These are phyloP conservation scores for Cosmorhoe ocellata DNA, from an alignment of 2,888 invertebrate genomes.

Conservation along the genomic window DNA sequence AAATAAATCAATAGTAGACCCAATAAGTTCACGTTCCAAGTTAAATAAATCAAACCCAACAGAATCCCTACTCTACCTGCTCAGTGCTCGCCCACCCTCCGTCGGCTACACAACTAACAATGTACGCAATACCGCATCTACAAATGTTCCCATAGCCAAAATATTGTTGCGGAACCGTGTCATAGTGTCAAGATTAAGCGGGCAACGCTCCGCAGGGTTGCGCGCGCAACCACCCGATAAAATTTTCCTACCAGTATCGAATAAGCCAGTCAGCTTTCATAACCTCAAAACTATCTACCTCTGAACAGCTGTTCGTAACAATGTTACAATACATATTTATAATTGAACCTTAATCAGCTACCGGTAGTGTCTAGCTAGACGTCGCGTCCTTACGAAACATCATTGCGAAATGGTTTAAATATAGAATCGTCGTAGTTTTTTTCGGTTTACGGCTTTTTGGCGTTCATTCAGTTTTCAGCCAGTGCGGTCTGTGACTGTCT, in stretches of 20 bases:
- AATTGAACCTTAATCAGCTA: conserved; percentile 31
- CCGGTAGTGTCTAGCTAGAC: conserved; percentile 55
- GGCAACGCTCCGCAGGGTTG: conserved; percentile 51
- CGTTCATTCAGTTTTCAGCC: conserved; percentile 75
- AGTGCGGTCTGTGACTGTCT: conserved; percentile 50
- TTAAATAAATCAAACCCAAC: not conserved
- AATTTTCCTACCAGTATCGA: conserved; percentile 62
- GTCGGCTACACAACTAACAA: not conserved
- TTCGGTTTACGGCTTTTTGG: conserved; percentile 68
- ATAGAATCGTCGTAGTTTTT: conserved; percentile 64
- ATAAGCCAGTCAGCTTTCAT: conserved; percentile 70
- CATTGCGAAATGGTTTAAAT: conserved; percentile 76
- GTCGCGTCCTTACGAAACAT: conserved; percentile 43
- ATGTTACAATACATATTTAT: conserved; percentile 39
- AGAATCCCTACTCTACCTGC: not conserved
- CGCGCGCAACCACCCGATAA: conserved; percentile 68
- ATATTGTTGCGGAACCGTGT: conserved; percentile 44
- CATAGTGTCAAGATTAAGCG: conserved; percentile 53
- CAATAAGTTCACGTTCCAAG: too few species aligned
- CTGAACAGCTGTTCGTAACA: conserved; percentile 70
- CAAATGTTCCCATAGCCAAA: conserved; percentile 6
- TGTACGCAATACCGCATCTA: not conserved
- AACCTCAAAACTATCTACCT: conserved; percentile 63
- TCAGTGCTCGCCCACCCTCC: not conserved
- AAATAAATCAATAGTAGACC: too few species aligned